Conservation (phyloP, 2,797 vertebrate species). For the Eremophila alpestris region DNA sequence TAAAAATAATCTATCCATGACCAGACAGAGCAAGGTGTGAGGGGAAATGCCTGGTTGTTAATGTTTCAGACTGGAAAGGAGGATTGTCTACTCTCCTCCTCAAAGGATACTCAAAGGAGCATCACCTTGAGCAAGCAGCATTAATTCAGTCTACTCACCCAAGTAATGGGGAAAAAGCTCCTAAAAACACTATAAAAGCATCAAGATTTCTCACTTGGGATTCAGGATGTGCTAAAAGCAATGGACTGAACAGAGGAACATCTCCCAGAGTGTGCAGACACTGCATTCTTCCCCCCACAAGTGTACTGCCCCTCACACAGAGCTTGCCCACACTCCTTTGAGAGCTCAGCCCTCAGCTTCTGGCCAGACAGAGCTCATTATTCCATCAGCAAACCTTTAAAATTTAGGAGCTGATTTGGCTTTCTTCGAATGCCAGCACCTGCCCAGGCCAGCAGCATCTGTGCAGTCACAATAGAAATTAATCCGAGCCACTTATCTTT, state of each 20-base stretch:
- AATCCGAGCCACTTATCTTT: not conserved
- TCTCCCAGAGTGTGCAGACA: not conserved
- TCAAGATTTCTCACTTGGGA: not conserved
- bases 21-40: not conserved
- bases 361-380: not conserved
- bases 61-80: not conserved
- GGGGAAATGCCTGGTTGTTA: not conserved
- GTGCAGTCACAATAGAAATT: not conserved
- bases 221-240: not conserved
- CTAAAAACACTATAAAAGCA: not conserved
- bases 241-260: not conserved
- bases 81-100: not conserved
- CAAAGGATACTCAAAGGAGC: too few species aligned
- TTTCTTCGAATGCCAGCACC: not conserved
- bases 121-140: not conserved
- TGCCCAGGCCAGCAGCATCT: not conserved
- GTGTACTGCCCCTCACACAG: not conserved
- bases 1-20: not conserved
- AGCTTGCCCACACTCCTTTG: not conserved
- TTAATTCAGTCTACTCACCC: not conserved
- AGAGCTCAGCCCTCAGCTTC: not conserved
- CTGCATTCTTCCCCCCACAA: not conserved
- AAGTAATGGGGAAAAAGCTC: not conserved
- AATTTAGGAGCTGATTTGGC: not conserved
- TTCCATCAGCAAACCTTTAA: not conserved